Conservation (phyloP, 2,113 vertebrate genomes). For the Pluvianellus socialis region DNA sequence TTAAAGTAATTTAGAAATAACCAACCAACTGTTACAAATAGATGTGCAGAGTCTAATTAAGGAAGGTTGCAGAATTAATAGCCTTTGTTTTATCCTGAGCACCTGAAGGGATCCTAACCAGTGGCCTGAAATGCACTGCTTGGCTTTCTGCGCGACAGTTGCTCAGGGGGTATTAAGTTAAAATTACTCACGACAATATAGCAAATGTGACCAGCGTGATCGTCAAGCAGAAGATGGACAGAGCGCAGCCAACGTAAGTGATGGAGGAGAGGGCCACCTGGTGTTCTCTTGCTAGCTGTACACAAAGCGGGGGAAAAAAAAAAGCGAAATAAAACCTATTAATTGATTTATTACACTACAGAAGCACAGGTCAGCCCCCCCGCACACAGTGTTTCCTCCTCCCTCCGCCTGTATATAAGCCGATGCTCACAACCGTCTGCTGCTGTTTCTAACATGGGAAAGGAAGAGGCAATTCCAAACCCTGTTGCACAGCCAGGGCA, state of each 20-base stretch:
- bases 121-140: neutral
- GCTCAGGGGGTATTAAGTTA: neutral
- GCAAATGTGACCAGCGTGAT: slow-evolving; percentile 94
- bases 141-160: neutral
- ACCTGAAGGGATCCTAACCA: neutral
- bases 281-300: slow-evolving; percentile 84
- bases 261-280: slow-evolving; percentile 94
- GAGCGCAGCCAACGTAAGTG: slow-evolving; percentile 91
- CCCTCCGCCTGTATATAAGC: rapidly evolving
- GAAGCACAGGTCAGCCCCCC: neutral
- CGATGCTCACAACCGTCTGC: neutral
- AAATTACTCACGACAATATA: slow-evolving; percentile 90
- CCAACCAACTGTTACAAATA: slow-evolving; percentile 33
- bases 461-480: neutral
- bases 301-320: neutral
- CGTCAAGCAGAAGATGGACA: slow-evolving; percentile 90
- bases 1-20: slow-evolving; percentile 13
- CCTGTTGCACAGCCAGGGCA: rapidly evolving
- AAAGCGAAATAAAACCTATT: neutral
- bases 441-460: neutral
- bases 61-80: slow-evolving; percentile 36
- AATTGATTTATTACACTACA: neutral
- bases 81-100: slow-evolving; percentile 30
- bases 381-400: neutral
- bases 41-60: slow-evolving; percentile 29